Conservation (phyloP, 2,888 invertebrate genomes). For the Dermolepida albohirtum region DNA sequence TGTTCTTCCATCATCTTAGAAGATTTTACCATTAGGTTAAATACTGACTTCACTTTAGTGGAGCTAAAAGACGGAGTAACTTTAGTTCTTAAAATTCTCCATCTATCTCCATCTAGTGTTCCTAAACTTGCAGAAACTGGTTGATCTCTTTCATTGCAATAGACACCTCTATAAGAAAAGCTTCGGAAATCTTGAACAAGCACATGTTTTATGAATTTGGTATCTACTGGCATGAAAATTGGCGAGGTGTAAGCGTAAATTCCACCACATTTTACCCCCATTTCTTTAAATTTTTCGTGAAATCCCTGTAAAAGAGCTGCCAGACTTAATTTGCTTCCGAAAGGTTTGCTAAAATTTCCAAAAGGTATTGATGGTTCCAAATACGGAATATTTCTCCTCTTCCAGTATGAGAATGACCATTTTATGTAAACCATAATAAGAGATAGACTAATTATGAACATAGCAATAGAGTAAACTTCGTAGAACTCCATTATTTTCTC, state of each 20-base stretch:
- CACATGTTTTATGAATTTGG: no score
- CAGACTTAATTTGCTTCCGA: conserved; percentile 1
- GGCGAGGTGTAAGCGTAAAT: conserved; percentile 33
- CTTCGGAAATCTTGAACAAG: no score
- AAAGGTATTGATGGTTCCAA: conserved; percentile 35
- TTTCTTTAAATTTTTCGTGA: conserved; percentile 25
- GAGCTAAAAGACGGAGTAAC: conserved; percentile 64
- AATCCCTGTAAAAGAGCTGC: neutral
- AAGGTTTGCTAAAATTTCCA: conserved; percentile 33
- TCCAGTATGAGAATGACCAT: conserved; percentile 40
- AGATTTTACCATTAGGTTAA: conserved; percentile 58
- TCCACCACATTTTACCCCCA: conserved; percentile 40
- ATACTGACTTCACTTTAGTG: conserved; percentile 73
- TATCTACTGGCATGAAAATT: conserved; percentile 35
- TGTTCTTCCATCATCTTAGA: no score
- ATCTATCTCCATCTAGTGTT: no score
- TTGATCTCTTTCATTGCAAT: no score
- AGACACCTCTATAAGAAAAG: no score
- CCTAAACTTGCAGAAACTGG: no score
- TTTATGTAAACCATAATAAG: conserved; percentile 32
- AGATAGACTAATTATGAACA: no score
- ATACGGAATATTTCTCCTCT: conserved; percentile 35
- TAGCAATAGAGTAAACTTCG: no score
- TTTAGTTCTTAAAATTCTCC: conserved; percentile 27
- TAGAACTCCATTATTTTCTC: no score